These are phyloP conservation scores for Sarotherodon lohbergeri DNA, from an alignment of 2,113 vertebrate species.

Conservation along the genomic window DNA sequence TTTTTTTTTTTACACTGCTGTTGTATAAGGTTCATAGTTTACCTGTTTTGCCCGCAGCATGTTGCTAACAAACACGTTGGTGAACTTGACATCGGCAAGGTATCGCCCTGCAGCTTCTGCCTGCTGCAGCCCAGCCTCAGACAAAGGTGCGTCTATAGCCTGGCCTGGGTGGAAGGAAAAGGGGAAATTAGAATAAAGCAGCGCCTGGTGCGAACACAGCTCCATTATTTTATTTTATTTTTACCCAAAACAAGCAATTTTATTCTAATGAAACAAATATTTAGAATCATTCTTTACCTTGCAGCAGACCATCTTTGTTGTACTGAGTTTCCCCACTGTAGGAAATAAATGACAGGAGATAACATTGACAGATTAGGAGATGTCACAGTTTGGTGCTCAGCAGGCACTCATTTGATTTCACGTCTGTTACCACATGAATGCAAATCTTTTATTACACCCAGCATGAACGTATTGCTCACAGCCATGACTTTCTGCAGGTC, in stretches of 20 bases:
- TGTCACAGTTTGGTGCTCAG: background rate
- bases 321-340: slow-evolving; percentile 87
- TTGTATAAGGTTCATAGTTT: background rate
- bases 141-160: slow-evolving; percentile 82
- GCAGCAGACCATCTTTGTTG: slow-evolving; percentile 89
- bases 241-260: background rate
- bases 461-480: background rate
- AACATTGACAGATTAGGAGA: background rate
- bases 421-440: background rate
- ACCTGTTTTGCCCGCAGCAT: slow-evolving; percentile 86
- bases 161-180: slow-evolving; percentile 72
- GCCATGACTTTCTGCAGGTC: background rate
- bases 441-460: background rate
- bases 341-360: background rate
- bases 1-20: background rate
- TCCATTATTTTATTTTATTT: background rate
- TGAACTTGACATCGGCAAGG: slow-evolving; percentile 82
- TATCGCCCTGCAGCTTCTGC: slow-evolving; percentile 82
- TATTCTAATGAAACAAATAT: background rate
- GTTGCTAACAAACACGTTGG: slow-evolving; percentile 84
- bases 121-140: slow-evolving; percentile 82
- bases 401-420: background rate
- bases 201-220: background rate
- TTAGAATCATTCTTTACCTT: slow-evolving; percentile 73
- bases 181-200: background rate